Percentiles rank a stretch among this genome's conserved stretches.
These are phyloP conservation scores for Globodera ellingtonae DNA, from an alignment of 1,140 invertebrate species.

Conservation along the genomic window DNA sequence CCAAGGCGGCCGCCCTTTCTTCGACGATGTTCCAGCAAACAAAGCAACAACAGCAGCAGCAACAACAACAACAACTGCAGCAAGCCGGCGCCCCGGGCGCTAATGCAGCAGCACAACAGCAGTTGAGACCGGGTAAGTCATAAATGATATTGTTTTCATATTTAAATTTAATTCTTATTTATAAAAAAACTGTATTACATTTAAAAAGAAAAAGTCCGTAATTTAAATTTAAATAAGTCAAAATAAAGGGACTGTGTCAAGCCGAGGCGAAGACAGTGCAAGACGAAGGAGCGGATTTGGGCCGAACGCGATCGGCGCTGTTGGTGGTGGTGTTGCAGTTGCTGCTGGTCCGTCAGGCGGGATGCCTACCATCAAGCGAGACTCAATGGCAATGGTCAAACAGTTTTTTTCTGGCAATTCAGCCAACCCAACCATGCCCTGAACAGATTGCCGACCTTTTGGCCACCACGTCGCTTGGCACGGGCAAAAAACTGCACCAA, in stretches of 20 bases:
- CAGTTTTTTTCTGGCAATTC: neutral
- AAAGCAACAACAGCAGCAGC: constrained; percentile 35
- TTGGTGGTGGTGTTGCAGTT: constrained; percentile 16
- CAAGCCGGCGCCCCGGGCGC: constrained; percentile 25
- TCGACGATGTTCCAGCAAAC: constrained; percentile 61
- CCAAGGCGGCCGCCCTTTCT: constrained; percentile 62
- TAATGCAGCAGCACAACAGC: constrained; percentile 22
- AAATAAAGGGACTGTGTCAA: constrained; percentile 22
- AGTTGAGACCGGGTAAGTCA: constrained; percentile 17
- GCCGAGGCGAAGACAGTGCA: constrained; percentile 13
- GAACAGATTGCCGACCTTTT: constrained; percentile 47
- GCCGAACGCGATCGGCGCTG: constrained; percentile 14
- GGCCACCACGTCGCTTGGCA: constrained; percentile 49
- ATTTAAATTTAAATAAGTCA: neutral
- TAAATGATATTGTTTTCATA: constrained; percentile 1
- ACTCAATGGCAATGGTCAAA: constrained; percentile 43
- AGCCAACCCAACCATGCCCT: constrained; percentile 8
- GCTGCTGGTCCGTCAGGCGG: neutral
- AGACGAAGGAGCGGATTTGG: constrained; percentile 32
- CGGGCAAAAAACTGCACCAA: constrained; percentile 36
- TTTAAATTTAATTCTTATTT: neutral
- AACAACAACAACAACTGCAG: neutral
- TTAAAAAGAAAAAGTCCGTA: no score
- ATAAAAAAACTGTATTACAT: no score
- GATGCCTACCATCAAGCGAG: constrained; percentile 41